Percentiles rank a stretch among this genome's conserved stretches.
phyloP scores from a whole-genome alignment of 2,797 vertebrate genomes.

The Neosilurus hyrtlii region DNA sequence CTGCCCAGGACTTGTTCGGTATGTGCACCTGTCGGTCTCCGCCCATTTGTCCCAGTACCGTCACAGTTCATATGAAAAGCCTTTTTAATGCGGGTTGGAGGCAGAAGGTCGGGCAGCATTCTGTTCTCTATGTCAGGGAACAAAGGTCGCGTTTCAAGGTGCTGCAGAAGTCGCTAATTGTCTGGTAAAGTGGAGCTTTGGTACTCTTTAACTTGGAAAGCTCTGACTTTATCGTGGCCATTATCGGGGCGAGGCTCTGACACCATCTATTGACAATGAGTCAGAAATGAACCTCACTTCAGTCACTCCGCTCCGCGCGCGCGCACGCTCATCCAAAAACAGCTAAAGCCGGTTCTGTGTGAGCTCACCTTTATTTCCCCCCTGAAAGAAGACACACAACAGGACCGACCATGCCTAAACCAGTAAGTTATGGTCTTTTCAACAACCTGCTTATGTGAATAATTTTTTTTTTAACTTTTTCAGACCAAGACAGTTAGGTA shows the following conservation, averaged over 20 bases:
- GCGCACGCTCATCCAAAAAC: constrained; percentile 19
- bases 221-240: constrained; percentile 49
- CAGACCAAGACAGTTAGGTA: neutral
- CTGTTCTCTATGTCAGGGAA: constrained; percentile 43
- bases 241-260: constrained; percentile 52
- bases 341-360: constrained; percentile 25
- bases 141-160: constrained; percentile 68
- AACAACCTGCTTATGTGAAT: neutral
- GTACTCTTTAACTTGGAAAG: constrained; percentile 49
- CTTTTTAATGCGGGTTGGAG: constrained; percentile 16
- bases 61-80: neutral
- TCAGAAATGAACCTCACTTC: constrained; percentile 55
- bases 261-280: constrained; percentile 56
- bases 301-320: constrained; percentile 24
- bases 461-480: neutral
- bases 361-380: constrained; percentile 8
- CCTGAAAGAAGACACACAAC: neutral
- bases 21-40: constrained; percentile 41
- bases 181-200: constrained; percentile 45
- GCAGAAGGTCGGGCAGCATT: neutral
- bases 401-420: constrained; percentile 73
- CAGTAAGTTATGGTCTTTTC: constrained; percentile 61
- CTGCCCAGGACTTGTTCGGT: neutral
- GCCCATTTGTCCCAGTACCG: constrained; percentile 33
- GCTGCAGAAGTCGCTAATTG: constrained; percentile 51